Evolutionary conservation across 2,113 vertebrate species (phyloP), one percentile per base, ranked within the genome.

Genomic region (Albula goreensis): DNA sequence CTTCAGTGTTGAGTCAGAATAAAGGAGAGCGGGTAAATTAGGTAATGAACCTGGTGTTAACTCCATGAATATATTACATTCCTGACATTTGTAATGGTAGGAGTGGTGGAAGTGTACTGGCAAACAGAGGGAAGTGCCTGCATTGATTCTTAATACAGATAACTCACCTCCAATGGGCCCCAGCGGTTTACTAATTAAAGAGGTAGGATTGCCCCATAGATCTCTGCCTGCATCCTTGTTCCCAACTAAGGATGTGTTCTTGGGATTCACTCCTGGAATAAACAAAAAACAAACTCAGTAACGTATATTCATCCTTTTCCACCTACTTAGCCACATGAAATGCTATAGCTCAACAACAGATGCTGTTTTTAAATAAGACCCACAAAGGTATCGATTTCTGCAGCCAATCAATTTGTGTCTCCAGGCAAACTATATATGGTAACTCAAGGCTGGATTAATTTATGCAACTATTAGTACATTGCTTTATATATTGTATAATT

Each of bases 221-320:
- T 96, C 94, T 0, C 95, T 88, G 12, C 93, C 89, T 85, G 90
- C 52, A 79, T 96, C 96, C 89, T 96, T 98, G 87, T 93, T 96
- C 25, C 90, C 89, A 80, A 93, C 88, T 85, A 95, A 91, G 80
- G 95, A 93, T 57, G 96, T 94, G 6, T 88, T 97, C 94, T 97
- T 99, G 3, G 96, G 94, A 60, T 98, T 99, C 89, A 99, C 94
- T 66, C 98, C 98, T 99, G 63, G 86, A 89, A 90, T 82, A n/a
- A 83, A 89, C 2, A 84, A 22, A 88, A 79, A 78, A 85, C 88
- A 87, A 25, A 53, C 11, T 82, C 10, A 53, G 22, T 25, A 82
- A 0, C 10, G 10, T 51, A 81, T 22, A 12, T 3, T 10, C 50
- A 81, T 17, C 17, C 50, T 25, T 56, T 12, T 60, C 11, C 6